Evolutionary conservation across 2,797 vertebrate genomes (phyloP), one percentile per base, ranked within the genome.

Genomic region (Betta splendens): DNA sequence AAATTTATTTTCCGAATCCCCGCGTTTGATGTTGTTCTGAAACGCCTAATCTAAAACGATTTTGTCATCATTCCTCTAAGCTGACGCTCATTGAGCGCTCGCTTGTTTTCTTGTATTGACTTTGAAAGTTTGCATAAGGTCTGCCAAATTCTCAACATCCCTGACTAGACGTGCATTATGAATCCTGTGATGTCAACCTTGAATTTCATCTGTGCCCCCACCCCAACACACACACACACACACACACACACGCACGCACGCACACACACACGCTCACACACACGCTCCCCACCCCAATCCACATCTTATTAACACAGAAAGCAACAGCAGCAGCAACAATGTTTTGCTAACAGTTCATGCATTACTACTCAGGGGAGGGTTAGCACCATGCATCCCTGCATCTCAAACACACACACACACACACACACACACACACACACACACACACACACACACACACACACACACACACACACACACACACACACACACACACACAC

Each of bases 321-420:
- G 81, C 84, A 87, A 85, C 84, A 82, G 80, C 81, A 63, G 78
- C 60, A 83, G 82, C 77, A 89, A 84, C 85, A 89, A 87, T 85
- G 84, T 89, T 92, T 85, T 89, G 81, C 85, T 86, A 91, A 89
- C 89, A 88, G 83, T 89, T 91, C 88, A 91, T 91, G 91, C 89
- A 89, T 91, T 91, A 88, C 86, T 42, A 90, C 88, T 88, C 90
- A 88, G 84, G 88, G 90, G 90, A 92, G 81, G 68, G 84, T 80
- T 85, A 82, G 73, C 85, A 85, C 76, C 74, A 84, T 86, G 81
- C 84, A 89, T 89, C 83, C 83, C 82, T 85, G 87, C 87, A 89
- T 92, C 88, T 89, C 84, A 90, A 89, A 88, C 82, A 82, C 77
- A 80, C 79, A 74, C 76, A 72, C 48, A 43, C 52, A 33, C 29